Evolutionary conservation across 2,888 invertebrate species (phyloP), one percentile per base, ranked within the genome.

Genomic region (Callinectes sapidus): DNA sequence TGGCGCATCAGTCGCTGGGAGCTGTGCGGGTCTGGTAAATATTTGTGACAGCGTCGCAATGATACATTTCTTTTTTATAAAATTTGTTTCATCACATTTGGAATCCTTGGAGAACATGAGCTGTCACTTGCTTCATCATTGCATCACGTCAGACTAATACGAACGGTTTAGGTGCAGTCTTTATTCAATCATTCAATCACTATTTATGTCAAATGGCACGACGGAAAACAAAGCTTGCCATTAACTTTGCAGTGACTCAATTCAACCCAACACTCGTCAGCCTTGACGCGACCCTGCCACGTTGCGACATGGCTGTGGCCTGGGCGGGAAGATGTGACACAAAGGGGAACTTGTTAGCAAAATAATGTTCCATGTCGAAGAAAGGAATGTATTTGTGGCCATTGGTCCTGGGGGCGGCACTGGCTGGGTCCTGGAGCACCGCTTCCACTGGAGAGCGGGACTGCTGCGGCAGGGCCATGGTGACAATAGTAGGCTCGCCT

Each of bases 301-400:
- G 28, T 28, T 28, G 8, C 28, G 3, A 28, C 10, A 28, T n/a
- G 28, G 71, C 28, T 2, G 71, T 28, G n/a, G 71, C 28, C 10
- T 23, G 71, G n/a, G 71, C n/a, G 23, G 28, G n/a, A 28, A 71
- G 71, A 28, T 71, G 71, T 71, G 71, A 71, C 71, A 71, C 71
- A 71, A 71, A 71, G 28, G 28, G 18, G 28, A 28, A 28, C 23
- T 71, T 71, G 28, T 28, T 28, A 71, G n/a, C 71, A 71, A 71
- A 71, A 71, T 28, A 71, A 71, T 71, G 71, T 71, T 71, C 71
- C 71, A 28, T 71, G 71, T 28, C 71, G 8, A 71, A 71, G 81
- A 81, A 32, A 81, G 81, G 81, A 81, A 35, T 35, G 81, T 81
- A 35, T 35, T n/a, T 35, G 35, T 35, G 35, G 14, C 35, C 81